Evolutionary conservation across 64 coral and sea anemone genomes (phyloP), one percentile per base, ranked within the genome.

Genomic region (Pocillopora verrucosa): DNA sequence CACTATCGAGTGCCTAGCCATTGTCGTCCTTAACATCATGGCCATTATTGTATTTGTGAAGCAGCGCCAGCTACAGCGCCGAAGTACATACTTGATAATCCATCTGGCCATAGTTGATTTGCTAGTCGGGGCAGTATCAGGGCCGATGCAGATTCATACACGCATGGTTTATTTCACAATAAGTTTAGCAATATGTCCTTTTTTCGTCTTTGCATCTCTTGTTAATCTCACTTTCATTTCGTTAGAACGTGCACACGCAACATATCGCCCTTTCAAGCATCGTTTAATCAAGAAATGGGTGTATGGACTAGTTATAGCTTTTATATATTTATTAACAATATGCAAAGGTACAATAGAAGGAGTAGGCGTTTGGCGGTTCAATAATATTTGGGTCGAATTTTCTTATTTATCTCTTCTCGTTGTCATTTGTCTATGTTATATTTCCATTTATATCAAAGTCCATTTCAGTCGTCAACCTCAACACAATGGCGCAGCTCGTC

Each of bases 81-180:
- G 61, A 0, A 35, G 80, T 30, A 83, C 60, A 41, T 83, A 65
- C 80, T 35, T 83, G 12, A 26, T 83, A 13, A 41, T 83, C 13
- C 60, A 83, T 83, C 61, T 83, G 16, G 61, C 80, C 15, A 67
- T 65, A 83, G 30, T 34, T 15, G 80, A 83, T 19, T 36, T 83
- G 4, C 38, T 83, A 19, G 80, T 12, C 16, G 80, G 80, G 10
- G 80, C 14, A 36, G 34, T 83, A 1, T 83, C 80, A 36, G 80
- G 80, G 5, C 34, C 80, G 17, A 26, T 83, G 34, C 60, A 65
- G 11, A 15, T 83, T 65, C 60, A 83, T 38, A 5, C 34, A 36
- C 0, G 0, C 61, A 63, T n/a, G 6, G 34, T 7, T 51, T 4
- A 20, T 6, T 0, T 14, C 0, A 4, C 1, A 6, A 19, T 83